These are phyloP conservation scores for Gnatocerus cornutus DNA, from an alignment of 2,888 invertebrate genomes.

Conservation along the genomic window DNA sequence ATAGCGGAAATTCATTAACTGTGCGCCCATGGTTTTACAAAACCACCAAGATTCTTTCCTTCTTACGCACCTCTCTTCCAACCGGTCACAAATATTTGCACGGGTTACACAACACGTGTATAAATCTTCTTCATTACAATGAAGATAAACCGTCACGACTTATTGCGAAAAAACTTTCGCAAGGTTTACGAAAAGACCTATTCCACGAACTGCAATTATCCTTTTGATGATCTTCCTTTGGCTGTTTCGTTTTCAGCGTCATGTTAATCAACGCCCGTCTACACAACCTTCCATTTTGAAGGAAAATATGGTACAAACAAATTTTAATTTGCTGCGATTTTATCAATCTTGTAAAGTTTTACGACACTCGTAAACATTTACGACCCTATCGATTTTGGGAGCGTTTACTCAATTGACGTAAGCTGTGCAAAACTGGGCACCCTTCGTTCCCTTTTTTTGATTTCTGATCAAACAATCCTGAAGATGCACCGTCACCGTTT, in stretches of 20 bases:
- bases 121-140: conserved; percentile 1
- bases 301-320: too few relatives aligned
- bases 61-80: neutral
- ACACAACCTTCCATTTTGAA: too few relatives aligned
- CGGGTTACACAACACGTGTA: conserved; percentile 1
- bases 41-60: neutral
- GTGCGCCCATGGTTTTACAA: too few relatives aligned
- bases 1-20: neutral
- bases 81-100: conserved; percentile 3
- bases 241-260: too few relatives aligned
- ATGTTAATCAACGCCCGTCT: too few relatives aligned
- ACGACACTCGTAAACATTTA: conserved; percentile 6
- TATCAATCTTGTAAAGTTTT: conserved; percentile 6
- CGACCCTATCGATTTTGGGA: conserved; percentile 1
- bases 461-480: too few relatives aligned
- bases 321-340: neutral
- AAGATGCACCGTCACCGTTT: too few relatives aligned
- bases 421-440: too few relatives aligned
- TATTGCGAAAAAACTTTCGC: conserved; percentile 3
- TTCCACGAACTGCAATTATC: too few relatives aligned
- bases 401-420: neutral
- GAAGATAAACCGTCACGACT: conserved; percentile 2
- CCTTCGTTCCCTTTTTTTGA: too few relatives aligned
- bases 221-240: too few relatives aligned
- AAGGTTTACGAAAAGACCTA: neutral